Evolutionary conservation across 2,113 vertebrate species (phyloP), one percentile per base, ranked within the genome.

Genomic region (Turnix velox): DNA sequence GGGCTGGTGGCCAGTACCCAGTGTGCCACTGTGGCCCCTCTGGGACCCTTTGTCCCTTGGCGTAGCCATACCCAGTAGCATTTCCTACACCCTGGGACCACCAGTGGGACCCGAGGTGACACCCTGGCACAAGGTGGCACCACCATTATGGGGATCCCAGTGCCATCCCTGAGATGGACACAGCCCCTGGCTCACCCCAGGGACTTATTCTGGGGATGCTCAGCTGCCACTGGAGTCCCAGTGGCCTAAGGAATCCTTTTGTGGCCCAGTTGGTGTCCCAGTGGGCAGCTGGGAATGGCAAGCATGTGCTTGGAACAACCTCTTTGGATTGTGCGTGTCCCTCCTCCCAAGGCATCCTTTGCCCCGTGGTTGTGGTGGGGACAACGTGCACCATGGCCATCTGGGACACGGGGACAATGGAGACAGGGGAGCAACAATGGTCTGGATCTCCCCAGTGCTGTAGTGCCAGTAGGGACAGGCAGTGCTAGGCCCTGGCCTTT

Each of bases 1-100:
- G 18, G 25, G 18, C 46, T 23, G 31, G 12, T 12, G 28, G 48
- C 30, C 19, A 0, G 18, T 61, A 46, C 51, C 69, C 31, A 1
- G 63, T 0, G 0, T 23, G n/a, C 46, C 30, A 0, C 22, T 19
- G 3, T 0, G 0, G 40, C 27, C 15, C 55, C 61, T 3, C 40
- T 0, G 30, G 54, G 18, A 62, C 30, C 33, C 3, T 0, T 66
- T 51, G 1, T 2, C 58, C 33, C 30, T 39, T 5, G 4, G 7
- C 35, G 23, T 80, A 55, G 93, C 61, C 30, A 59, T 18, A 49
- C 59, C 23, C 37, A 3, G 30, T 33, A 57, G 31, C 7, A 1
- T 43, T 68, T 57, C 57, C 35, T 6, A 3, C 4, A 18, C 43
- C 11, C 22, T 15, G 75, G 59, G 18, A 51, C 31, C 2, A 12